phyloP scores from a whole-genome alignment of 2,888 invertebrate species.

The Protonemura montana region DNA sequence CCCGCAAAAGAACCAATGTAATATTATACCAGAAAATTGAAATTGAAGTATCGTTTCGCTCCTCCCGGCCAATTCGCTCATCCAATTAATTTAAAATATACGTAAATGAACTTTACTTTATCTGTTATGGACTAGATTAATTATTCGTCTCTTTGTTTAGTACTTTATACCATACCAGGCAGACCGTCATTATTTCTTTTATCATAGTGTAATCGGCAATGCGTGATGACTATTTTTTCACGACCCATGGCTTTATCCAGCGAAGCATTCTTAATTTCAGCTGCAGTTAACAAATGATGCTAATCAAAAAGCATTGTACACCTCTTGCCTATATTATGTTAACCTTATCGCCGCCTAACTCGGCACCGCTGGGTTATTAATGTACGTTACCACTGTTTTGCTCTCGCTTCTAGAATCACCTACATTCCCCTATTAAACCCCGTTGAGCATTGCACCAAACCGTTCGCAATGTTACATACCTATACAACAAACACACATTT shows the following conservation, averaged over 20 bases:
- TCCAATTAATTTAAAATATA: slow-evolving; percentile 8
- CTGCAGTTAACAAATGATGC: slow-evolving; percentile 39
- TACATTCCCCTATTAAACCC: no score
- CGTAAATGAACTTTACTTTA: slow-evolving; percentile 23
- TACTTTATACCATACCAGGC: slow-evolving; percentile 3
- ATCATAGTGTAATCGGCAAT: slow-evolving; percentile 33
- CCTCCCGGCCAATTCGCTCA: not conserved
- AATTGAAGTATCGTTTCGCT: not conserved
- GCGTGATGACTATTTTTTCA: slow-evolving; percentile 33
- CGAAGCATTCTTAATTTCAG: slow-evolving; percentile 40
- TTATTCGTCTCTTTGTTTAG: slow-evolving; percentile 25
- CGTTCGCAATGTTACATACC: no score
- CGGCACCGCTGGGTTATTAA: slow-evolving; percentile 7
- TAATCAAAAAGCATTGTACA: slow-evolving; percentile 33
- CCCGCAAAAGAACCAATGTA: no score
- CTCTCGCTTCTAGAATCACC: not conserved
- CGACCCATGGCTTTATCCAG: slow-evolving; percentile 18
- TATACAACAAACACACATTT: no score
- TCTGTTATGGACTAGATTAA: not conserved
- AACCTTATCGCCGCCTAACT: not conserved
- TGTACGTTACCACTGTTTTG: not conserved
- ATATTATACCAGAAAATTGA: no score
- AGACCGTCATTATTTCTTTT: slow-evolving; percentile 5
- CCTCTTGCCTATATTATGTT: not conserved
- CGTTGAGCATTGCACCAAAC: no score